Conservation (phyloP, 2,888 invertebrate species). For the Lasioglossum figueresi region DNA sequence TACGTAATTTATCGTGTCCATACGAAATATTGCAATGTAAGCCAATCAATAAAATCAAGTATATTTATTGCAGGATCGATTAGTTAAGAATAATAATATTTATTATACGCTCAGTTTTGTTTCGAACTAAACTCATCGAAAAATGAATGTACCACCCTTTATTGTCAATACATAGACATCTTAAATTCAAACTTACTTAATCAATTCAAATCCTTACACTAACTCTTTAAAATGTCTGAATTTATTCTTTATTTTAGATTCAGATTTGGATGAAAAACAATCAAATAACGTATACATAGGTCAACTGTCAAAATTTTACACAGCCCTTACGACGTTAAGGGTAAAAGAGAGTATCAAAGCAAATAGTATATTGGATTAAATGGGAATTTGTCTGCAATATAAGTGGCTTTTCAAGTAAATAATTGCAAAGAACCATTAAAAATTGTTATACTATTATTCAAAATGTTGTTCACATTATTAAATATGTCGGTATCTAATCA, state of each 20-base stretch:
- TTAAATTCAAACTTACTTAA: background rate
- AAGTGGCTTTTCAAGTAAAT: no score
- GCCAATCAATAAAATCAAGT: background rate
- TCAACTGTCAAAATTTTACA: background rate
- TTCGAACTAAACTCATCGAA: background rate
- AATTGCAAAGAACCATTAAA: no score
- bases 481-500: no score
- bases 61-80: background rate
- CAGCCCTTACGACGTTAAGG: background rate
- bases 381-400: no score
- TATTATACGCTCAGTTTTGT: background rate
- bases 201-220: background rate
- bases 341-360: no score
- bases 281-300: no score
- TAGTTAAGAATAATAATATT: background rate
- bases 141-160: background rate
- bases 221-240: background rate
- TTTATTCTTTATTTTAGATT: background rate
- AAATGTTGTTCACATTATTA: no score
- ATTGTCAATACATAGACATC: background rate
- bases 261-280: background rate
- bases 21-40: background rate
- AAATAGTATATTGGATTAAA: no score
- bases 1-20: constrained; percentile 16
- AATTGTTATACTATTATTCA: no score